Conservation (phyloP, 2,888 invertebrate genomes). For the Lochmaea crataegi region DNA sequence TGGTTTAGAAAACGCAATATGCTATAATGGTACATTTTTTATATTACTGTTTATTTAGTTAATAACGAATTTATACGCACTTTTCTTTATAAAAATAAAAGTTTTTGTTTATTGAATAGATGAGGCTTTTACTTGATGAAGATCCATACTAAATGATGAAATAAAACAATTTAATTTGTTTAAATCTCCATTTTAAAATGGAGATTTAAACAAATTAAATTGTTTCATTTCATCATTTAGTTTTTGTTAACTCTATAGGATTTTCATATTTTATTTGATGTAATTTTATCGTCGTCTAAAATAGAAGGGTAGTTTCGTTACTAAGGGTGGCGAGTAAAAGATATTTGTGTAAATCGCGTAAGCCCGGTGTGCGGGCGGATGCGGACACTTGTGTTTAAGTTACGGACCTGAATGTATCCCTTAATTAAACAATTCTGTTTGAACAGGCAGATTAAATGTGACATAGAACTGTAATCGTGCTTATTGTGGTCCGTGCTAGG, state of each 20-base stretch:
- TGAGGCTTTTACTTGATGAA: no score
- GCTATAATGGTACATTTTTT: no score
- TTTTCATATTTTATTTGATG: slow-evolving; percentile 1
- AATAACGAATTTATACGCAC: no score
- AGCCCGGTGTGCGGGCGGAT: slow-evolving; percentile 45
- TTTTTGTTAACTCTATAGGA: neutral
- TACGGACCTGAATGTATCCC: slow-evolving; percentile 65
- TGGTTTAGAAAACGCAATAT: no score
- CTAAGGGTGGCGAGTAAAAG: slow-evolving; percentile 17
- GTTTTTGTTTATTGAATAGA: no score
- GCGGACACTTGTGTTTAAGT: slow-evolving; percentile 67
- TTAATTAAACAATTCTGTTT: slow-evolving; percentile 68
- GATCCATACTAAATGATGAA: no score
- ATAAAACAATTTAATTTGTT: no score
- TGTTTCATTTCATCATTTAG: no score
- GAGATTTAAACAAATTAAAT: no score
- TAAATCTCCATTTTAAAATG: no score
- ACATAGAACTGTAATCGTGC: slow-evolving; percentile 67
- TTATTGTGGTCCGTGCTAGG: slow-evolving; percentile 63
- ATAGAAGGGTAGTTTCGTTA: neutral
- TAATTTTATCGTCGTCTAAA: slow-evolving; percentile 5
- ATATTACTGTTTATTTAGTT: no score
- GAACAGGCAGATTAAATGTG: slow-evolving; percentile 68
- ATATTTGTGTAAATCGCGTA: slow-evolving; percentile 45
- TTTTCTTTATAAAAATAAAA: no score